These are phyloP conservation scores for Oikopleura dioica DNA, from an alignment of 23 tunicate species.

Conservation along the genomic window DNA sequence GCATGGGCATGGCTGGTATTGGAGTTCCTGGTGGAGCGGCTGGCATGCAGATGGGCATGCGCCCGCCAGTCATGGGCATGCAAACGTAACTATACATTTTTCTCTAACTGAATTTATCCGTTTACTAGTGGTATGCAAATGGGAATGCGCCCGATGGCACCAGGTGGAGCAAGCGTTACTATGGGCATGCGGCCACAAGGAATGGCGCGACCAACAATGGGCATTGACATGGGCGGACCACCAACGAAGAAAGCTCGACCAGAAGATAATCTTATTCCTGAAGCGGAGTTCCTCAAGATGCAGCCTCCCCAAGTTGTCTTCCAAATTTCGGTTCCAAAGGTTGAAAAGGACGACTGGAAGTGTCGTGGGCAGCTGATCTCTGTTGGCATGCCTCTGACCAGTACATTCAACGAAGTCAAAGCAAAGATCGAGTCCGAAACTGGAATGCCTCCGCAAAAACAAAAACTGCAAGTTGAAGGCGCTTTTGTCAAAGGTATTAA, in stretches of 20 bases:
- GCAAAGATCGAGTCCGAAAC: constrained; percentile 78
- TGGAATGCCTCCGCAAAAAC: constrained; percentile 90
- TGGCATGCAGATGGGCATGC: too few species aligned
- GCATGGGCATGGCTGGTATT: too few species aligned
- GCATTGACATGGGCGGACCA: constrained; percentile 44
- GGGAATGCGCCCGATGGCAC: too few species aligned
- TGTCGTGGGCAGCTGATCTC: constrained; percentile 61
- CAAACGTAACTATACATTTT: background rate
- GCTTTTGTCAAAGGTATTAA: too few species aligned
- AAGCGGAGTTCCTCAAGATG: constrained; percentile 27
- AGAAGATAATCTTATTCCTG: constrained; percentile 66
- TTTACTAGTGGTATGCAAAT: background rate
- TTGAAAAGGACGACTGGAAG: constrained; percentile 71
- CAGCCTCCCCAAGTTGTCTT: too few species aligned
- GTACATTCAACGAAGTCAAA: too few species aligned
- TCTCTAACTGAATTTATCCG: background rate
- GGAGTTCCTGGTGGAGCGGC: too few species aligned
- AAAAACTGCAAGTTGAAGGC: constrained; percentile 68
- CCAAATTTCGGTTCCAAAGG: too few species aligned
- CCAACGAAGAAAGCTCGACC: constrained; percentile 49
- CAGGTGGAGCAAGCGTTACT: constrained; percentile 4
- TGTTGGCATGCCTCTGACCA: too few species aligned
- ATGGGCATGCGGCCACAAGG: constrained; percentile 9
- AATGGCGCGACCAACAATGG: constrained; percentile 12
- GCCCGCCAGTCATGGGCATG: constrained; percentile 18